Evolutionary conservation across 1,140 invertebrate species (phyloP).

Genomic region (Pissodes strobi): DNA sequence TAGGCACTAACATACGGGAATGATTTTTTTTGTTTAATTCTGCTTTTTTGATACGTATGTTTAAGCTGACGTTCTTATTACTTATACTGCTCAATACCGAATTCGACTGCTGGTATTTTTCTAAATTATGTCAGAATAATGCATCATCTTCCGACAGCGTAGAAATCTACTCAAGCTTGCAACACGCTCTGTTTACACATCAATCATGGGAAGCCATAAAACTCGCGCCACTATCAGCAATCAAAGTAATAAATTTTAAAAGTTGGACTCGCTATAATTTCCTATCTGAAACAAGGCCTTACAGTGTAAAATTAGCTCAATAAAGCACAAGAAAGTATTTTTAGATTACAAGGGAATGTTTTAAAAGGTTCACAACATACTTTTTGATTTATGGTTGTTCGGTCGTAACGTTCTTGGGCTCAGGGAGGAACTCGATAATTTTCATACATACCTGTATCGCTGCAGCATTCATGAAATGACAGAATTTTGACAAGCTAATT

Average conservation of each 20-base stretch:
- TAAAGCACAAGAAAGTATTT: conserved; percentile 32
- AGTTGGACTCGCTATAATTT: conserved; percentile 17
- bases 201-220: conserved; percentile 23
- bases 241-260: conserved; percentile 28
- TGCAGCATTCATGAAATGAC: no score
- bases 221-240: conserved; percentile 22
- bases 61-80: no score
- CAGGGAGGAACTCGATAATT: neutral
- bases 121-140: neutral
- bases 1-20: no score
- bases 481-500: no score
- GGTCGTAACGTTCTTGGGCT: neutral
- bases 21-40: no score
- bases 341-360: conserved; percentile 35
- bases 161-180: neutral
- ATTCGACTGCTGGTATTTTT: no score
- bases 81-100: no score
- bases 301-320: conserved; percentile 32
- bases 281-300: conserved; percentile 28
- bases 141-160: neutral
- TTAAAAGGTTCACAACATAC: conserved; percentile 24
- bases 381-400: conserved; percentile 30
- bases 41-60: no score
- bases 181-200: conserved; percentile 12
- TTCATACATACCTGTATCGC: no score